Evolutionary conservation across 2,797 vertebrate genomes (phyloP), one percentile per base, ranked within the genome.

Genomic region (Enteromius viviparus): DNA sequence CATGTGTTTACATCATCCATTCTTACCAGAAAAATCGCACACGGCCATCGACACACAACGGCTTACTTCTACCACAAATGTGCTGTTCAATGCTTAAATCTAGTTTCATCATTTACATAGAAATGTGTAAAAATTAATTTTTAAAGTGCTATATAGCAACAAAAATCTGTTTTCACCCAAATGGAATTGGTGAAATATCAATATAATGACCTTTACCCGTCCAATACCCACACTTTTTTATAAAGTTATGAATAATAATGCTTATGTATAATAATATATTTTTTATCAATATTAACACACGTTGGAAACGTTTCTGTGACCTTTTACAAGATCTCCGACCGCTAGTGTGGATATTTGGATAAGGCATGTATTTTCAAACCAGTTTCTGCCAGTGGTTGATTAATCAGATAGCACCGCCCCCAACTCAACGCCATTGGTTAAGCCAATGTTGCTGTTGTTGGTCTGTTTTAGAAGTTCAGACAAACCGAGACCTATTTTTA

Each of bases 1-100:
- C 51, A 91, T 87, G 87, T 95, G 95, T 95, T 95, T 95, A 95
- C 88, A 94, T 91, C 91, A 92, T 84, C 85, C 86, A 88, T 91
- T 93, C 92, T 93, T 91, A 92, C 89, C 84, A 88, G 89, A 55
- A 83, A 65, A 66, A 72, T 84, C 55, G 83, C 79, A 60, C 58
- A 68, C 10, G 19, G 6, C 51, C 47, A 53, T n/a, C 21, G 53
- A 26, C 53, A 79, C n/a, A 81, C 29, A 80, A 40, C 47, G 23
- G 45, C 29, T 58, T 45, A 75, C 49, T 55, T 85, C 76, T 53
- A 51, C 23, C 32, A 17, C 17, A 60, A 71, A 40, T 58, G 26
- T 29, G 47, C 5, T 0, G 4, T 34, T 71, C 7, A 47, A 6
- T 6, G 51, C 11, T 53, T 58, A 29, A 79, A 37, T 64, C 40